These are phyloP conservation scores for Aptenodytes forsteri DNA, from an alignment of 2,113 vertebrate genomes.

Conservation along the genomic window DNA sequence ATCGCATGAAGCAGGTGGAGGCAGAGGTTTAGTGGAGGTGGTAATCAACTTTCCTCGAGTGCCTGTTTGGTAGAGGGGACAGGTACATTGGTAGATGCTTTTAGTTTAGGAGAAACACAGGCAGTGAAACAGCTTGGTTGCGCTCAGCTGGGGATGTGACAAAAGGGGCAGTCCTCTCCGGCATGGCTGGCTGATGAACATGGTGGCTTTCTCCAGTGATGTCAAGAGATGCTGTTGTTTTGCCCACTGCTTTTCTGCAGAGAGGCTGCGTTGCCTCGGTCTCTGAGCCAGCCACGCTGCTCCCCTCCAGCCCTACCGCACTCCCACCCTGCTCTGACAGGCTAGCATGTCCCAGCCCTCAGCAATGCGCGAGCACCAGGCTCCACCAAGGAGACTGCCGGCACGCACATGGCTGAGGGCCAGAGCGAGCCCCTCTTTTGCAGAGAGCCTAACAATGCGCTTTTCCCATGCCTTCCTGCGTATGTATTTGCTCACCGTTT, in stretches of 20 bases:
- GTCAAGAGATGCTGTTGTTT: not conserved
- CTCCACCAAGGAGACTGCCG: too few relatives aligned
- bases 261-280: not conserved
- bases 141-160: accelerated
- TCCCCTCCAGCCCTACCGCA: not conserved
- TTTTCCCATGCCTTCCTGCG: accelerated
- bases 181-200: not conserved
- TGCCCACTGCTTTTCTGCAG: not conserved
- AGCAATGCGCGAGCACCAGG: accelerated
- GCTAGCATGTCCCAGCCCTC: not conserved
- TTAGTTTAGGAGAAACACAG: not conserved
- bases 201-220: not conserved
- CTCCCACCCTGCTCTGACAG: not conserved
- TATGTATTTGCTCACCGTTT: not conserved
- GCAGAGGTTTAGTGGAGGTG: not conserved
- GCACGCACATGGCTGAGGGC: not conserved
- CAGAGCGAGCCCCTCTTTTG: not conserved
- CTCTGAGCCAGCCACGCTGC: not conserved
- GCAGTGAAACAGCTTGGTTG: not conserved
- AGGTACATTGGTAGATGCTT: not conserved
- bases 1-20: not conserved
- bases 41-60: not conserved
- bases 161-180: not conserved
- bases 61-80: not conserved
- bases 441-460: not conserved